Percentiles rank a stretch among this genome's conserved stretches.
Conservation (phyloP, 2,888 invertebrate species). For the Drepana falcataria region DNA sequence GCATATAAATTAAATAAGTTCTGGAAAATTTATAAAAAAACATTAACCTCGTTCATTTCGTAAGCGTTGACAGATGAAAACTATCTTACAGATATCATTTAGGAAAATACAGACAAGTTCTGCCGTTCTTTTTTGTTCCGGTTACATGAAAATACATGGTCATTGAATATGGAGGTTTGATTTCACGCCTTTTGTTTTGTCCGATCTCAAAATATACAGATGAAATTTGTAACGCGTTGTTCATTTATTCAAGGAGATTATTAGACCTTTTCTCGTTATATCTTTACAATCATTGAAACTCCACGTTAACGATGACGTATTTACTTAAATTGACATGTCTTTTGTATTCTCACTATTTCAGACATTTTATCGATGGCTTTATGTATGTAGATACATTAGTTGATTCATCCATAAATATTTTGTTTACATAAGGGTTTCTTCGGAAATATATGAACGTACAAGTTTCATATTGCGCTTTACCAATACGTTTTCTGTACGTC, state of each 20-base stretch:
- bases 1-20: not conserved
- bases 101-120: too few species aligned
- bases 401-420: slow-evolving; percentile 7
- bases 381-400: not conserved
- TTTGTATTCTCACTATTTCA: slow-evolving; percentile 1
- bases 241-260: too few species aligned
- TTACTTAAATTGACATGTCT: slow-evolving; percentile 4
- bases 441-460: slow-evolving; percentile 8
- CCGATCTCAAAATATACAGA: not conserved
- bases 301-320: slow-evolving; percentile 18
- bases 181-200: not conserved
- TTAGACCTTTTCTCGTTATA: too few species aligned
- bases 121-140: too few species aligned
- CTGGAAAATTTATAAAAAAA: too few species aligned
- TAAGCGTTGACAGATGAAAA: too few species aligned
- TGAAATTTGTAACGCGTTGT: not conserved
- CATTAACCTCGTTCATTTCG: too few species aligned
- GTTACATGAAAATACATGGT: not conserved
- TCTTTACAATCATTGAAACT: not conserved
- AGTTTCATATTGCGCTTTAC: slow-evolving; percentile 20
- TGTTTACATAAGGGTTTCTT: slow-evolving; percentile 6
- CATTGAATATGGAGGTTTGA: not conserved
- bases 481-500: not conserved
- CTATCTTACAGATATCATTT: too few species aligned
- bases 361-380: not conserved